phyloP scores from a whole-genome alignment of 2,888 invertebrate species.

The Sabatieria punctata region DNA sequence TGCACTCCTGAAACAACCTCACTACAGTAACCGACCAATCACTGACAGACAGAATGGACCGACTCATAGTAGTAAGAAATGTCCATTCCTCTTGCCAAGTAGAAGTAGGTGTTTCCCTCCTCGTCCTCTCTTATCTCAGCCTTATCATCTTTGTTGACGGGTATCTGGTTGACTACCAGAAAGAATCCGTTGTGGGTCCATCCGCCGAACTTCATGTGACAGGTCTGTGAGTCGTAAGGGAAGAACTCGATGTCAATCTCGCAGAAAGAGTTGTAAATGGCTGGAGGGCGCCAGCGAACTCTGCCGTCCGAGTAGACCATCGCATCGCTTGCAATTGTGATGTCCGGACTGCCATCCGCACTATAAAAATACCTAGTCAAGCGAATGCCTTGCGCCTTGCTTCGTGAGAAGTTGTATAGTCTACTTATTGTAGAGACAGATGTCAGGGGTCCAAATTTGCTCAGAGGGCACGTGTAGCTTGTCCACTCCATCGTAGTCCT shows the following conservation, averaged over 20 bases:
- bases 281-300: conserved; percentile 29
- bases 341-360: conserved; percentile 29
- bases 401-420: neutral
- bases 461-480: conserved; percentile 91
- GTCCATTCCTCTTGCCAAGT: conserved; percentile 24
- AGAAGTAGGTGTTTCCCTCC: conserved; percentile 24
- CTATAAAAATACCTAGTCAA: too few relatives aligned
- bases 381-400: too few relatives aligned
- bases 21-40: too few relatives aligned
- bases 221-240: conserved; percentile 26
- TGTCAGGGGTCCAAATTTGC: conserved; percentile 91
- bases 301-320: conserved; percentile 28
- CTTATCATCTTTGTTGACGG: too few relatives aligned
- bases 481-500: conserved; percentile 79
- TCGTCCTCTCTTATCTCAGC: too few relatives aligned
- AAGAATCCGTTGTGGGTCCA: conserved; percentile 73
- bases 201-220: conserved; percentile 42
- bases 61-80: conserved; percentile 23
- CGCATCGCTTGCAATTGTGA: conserved; percentile 28
- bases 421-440: conserved; percentile 77
- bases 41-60: too few relatives aligned
- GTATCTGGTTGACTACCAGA: conserved; percentile 23
- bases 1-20: conserved; percentile 17
- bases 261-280: conserved; percentile 30
- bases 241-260: conserved; percentile 37